phyloP scores from a whole-genome alignment of 2,113 vertebrate genomes.

The Alexandromys fortis region DNA sequence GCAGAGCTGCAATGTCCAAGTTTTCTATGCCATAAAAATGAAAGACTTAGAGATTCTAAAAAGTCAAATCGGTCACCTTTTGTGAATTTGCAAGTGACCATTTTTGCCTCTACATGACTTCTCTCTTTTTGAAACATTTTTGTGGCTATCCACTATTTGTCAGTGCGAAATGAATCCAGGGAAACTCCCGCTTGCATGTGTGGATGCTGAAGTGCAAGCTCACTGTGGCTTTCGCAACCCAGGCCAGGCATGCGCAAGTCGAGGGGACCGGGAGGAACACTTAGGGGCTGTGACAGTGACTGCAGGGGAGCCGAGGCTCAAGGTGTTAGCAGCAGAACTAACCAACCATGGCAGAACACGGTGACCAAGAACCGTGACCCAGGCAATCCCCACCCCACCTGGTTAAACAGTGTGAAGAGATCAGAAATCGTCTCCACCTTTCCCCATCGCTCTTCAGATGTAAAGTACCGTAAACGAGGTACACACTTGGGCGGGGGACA shows the following conservation, averaged over 20 bases:
- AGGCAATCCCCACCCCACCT: neutral
- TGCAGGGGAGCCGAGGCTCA: neutral
- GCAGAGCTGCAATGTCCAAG: neutral
- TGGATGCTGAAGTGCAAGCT: neutral
- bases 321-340: neutral
- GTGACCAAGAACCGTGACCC: neutral
- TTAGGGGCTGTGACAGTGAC: neutral
- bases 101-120: conserved; percentile 48
- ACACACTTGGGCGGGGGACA: neutral
- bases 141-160: neutral
- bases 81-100: neutral
- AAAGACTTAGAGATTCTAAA: neutral
- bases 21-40: neutral
- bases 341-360: neutral
- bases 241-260: neutral
- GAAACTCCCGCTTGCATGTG: neutral
- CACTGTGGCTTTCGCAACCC: neutral
- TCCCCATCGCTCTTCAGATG: neutral
- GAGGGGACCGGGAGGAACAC: neutral
- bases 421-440: neutral
- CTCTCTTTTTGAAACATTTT: neutral
- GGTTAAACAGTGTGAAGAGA: neutral
- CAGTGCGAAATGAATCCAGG: neutral
- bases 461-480: neutral
- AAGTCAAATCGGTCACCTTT: neutral